A percentile compares a stretch with the other conserved stretches of the same genome.
Evolutionary conservation across 2,113 vertebrate species (phyloP).

Genomic region (Cyprinodon tularosa): DNA sequence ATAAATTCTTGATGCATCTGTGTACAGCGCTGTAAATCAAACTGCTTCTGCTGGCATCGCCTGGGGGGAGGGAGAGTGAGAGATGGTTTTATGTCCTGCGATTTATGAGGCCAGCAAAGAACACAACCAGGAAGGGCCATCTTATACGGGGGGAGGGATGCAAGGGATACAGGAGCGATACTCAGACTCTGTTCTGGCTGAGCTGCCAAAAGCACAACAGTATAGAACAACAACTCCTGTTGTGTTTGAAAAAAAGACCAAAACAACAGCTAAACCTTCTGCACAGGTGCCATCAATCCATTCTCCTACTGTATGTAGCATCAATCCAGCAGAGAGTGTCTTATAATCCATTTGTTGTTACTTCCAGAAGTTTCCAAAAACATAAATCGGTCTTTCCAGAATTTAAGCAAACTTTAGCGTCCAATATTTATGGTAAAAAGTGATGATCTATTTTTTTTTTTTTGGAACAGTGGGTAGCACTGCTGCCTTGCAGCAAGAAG

Average conservation of each 20-base stretch:
- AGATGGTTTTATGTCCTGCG: conserved; percentile 41
- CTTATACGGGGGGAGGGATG: conserved; percentile 31
- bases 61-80: conserved; percentile 24
- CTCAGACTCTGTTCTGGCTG: conserved; percentile 34
- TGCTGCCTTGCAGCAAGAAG: too few species aligned
- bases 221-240: background rate
- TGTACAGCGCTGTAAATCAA: conserved; percentile 68
- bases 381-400: too few species aligned
- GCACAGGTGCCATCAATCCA: background rate
- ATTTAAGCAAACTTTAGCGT: too few species aligned
- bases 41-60: conserved; percentile 37
- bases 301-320: background rate
- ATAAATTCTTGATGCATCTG: conserved; percentile 68
- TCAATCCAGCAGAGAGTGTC: background rate
- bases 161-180: conserved; percentile 51
- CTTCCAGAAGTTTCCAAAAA: too few species aligned
- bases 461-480: too few species aligned
- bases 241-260: background rate
- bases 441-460: too few species aligned
- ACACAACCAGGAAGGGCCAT: conserved; percentile 39
- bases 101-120: conserved; percentile 66
- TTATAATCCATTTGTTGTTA: background rate
- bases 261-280: too few species aligned
- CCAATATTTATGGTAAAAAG: too few species aligned
- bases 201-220: background rate